Evolutionary conservation across 2,113 vertebrate genomes (phyloP).

Genomic region (Myrmecobius fasciatus): DNA sequence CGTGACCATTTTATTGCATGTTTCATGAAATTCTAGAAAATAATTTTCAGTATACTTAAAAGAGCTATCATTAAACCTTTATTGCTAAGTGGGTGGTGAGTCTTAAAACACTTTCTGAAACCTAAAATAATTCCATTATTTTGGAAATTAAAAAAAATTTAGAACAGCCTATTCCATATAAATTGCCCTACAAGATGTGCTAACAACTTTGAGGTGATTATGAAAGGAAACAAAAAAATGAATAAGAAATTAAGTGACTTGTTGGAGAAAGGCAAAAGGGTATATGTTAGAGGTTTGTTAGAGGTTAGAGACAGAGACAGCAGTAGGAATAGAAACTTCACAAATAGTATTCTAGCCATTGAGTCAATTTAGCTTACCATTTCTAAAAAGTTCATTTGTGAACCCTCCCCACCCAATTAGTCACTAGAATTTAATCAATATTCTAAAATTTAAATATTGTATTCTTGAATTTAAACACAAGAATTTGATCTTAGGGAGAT

Average conservation of each 20-base stretch:
- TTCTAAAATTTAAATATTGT: not conserved
- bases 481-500: not conserved
- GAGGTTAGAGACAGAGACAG: conserved; percentile 10
- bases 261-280: not conserved
- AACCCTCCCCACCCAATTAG: not conserved
- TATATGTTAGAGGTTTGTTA: conserved; percentile 37
- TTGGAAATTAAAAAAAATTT: conserved; percentile 41
- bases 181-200: not conserved
- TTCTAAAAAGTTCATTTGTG: conserved; percentile 12
- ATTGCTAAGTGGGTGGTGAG: conserved; percentile 3
- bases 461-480: conserved; percentile 5
- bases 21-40: conserved; percentile 48
- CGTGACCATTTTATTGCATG: conserved; percentile 11
- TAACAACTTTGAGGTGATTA: conserved; percentile 43
- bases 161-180: conserved; percentile 47
- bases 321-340: not conserved
- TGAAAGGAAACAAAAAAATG: not conserved
- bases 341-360: conserved; percentile 14
- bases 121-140: conserved; percentile 38
- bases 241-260: not conserved
- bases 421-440: not conserved
- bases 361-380: not conserved
- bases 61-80: conserved; percentile 48
- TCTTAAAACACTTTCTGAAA: conserved; percentile 51
- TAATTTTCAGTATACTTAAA: conserved; percentile 29